Percentiles rank a stretch among this genome's conserved stretches.
Evolutionary conservation across 2,113 vertebrate genomes (phyloP).

Genomic region (Vidua macroura): DNA sequence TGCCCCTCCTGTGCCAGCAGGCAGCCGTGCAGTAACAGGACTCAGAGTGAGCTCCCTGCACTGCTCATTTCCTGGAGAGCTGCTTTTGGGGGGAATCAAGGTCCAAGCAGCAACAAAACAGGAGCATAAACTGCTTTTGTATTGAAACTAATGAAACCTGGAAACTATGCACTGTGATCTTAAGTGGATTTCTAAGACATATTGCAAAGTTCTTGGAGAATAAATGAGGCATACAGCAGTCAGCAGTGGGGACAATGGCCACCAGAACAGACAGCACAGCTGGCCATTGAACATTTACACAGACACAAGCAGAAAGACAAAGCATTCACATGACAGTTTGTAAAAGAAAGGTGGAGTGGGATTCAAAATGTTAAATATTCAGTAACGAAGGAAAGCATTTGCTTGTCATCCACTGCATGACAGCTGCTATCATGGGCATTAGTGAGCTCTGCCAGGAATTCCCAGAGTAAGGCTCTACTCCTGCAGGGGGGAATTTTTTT

Average conservation of each 20-base stretch:
- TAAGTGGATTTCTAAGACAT: not conserved
- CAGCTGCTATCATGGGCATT: not conserved
- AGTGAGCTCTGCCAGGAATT: not conserved
- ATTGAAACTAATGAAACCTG: not conserved
- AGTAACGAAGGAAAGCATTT: not conserved
- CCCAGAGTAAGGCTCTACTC: not conserved
- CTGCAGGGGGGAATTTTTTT: not conserved
- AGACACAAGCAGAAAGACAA: not conserved
- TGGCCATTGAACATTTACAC: not conserved
- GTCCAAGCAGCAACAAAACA: not conserved
- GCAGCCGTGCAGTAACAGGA: not conserved
- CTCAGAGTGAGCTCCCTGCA: not conserved
- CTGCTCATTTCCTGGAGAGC: not conserved
- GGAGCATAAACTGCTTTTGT: not conserved
- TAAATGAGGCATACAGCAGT: not conserved
- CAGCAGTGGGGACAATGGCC: not conserved
- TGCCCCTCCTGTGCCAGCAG: not conserved
- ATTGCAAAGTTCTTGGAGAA: not conserved
- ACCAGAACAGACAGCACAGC: not conserved
- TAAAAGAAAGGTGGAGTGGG: not conserved
- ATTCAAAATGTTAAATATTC: not conserved
- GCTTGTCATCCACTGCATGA: not conserved
- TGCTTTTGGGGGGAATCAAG: not conserved
- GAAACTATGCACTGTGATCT: not conserved
- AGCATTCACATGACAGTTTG: not conserved